Percentiles rank a stretch among this genome's conserved stretches.
phyloP scores from a whole-genome alignment of 2,797 vertebrate species.

The Sylvia borin region DNA sequence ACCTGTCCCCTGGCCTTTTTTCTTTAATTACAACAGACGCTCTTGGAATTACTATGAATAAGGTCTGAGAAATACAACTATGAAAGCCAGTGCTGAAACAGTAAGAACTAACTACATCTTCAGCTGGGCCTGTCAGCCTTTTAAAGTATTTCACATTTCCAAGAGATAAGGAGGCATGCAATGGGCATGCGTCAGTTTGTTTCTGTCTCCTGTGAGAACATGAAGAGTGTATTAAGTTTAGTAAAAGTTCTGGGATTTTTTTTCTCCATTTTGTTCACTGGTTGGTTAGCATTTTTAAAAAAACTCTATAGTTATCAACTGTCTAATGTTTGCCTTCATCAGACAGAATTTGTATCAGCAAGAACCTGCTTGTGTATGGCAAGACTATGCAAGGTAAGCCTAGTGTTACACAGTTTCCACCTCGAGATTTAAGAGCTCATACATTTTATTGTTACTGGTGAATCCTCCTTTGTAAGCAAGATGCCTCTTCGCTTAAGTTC shows the following conservation, averaged over 20 bases:
- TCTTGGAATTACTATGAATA: background rate
- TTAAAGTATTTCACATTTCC: background rate
- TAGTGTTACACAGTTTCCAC: background rate
- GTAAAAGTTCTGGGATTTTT: too few species aligned
- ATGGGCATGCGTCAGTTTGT: rapidly evolving
- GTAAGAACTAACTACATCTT: background rate
- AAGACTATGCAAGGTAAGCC: background rate
- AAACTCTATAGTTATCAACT: background rate
- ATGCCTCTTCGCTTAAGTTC: background rate
- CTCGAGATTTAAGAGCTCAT: background rate
- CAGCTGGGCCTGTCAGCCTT: background rate
- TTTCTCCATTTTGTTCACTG: background rate
- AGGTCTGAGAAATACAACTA: background rate
- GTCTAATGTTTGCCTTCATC: background rate
- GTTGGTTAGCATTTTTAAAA: background rate
- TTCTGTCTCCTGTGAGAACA: background rate
- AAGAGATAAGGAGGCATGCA: background rate
- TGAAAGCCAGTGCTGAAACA: background rate
- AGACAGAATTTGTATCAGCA: background rate
- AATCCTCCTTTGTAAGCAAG: background rate
- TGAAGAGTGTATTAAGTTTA: background rate
- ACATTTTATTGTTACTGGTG: background rate
- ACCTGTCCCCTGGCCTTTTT: background rate
- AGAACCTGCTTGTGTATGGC: rapidly evolving
- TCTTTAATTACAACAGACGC: background rate